Evolutionary conservation across 2,797 vertebrate species (phyloP), one percentile per base, ranked within the genome.

Genomic region (Lepilemur septentrionalis): DNA sequence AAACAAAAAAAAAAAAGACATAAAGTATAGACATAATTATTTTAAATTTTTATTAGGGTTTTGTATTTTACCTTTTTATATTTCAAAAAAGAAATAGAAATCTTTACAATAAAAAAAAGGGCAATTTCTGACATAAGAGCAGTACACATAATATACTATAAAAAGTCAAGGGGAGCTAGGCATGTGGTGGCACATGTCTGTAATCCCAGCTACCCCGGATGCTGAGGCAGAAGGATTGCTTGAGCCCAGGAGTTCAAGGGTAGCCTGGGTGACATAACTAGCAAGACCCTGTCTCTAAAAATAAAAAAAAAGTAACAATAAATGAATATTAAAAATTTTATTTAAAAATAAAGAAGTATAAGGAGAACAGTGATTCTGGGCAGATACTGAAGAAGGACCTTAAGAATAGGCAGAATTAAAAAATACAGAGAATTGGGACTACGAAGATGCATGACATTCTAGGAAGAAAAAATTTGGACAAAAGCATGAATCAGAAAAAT

Each of bases 31-130:
- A 35, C 50, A 78, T 14, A 86, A 65, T 38, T 76, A 92, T n/a
- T 89, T 84, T 41, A 82, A 25, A 89, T 11, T 75, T 86, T 84
- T 75, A 87, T 79, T 80, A 61, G 4, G 30, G 14, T 87, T 94
- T 35, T 92, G 1, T 57, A 86, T 59, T 48, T 92, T 94, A 15
- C 38, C 14, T 76, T 70, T 95, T 88, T 90, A 78, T 35, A 81
- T 61, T 90, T 25, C 32, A 59, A 76, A 92, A 35, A 35, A 67
- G n/a, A 92, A 80, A 90, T 0, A 48, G 10, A 59, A 52, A 9
- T 78, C n/a, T 76, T 80, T 85, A 50, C 22, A 86, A 82, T 55
- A 41, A 95, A 95, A 93, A 93, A 41, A 20, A 61, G 25, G 50
- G 8, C 13, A 75, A 86, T 43, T 25, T 25, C 25, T 89, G 50